Conservation (phyloP, 2,113 vertebrate genomes). For the Melanostigma gelatinosum region DNA sequence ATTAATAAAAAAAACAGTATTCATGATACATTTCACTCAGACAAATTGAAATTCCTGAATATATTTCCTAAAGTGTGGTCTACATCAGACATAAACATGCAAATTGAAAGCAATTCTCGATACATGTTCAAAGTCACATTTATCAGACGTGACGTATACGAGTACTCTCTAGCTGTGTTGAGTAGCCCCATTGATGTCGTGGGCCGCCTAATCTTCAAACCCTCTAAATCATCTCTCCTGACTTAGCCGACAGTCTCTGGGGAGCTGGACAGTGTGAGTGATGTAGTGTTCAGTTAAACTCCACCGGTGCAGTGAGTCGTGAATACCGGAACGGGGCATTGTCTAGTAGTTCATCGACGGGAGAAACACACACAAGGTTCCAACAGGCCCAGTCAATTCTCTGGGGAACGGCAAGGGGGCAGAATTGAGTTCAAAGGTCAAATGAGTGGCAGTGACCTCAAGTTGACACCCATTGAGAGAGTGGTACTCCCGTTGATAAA, state of each 20-base stretch:
- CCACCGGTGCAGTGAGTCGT: slow-evolving; percentile 49
- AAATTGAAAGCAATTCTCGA: neutral
- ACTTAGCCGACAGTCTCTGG: slow-evolving; percentile 28
- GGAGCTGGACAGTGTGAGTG: slow-evolving; percentile 43
- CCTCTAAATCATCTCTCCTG: slow-evolving; percentile 28
- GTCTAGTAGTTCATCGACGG: slow-evolving; percentile 50
- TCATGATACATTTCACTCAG: too few relatives aligned
- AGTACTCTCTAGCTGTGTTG: neutral
- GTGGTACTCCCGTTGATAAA: slow-evolving; percentile 41
- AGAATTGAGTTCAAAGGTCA: slow-evolving; percentile 61
- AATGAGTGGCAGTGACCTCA: slow-evolving; percentile 61
- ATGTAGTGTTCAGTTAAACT: slow-evolving; percentile 54
- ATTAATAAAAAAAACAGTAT: too few relatives aligned
- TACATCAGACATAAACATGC: too few relatives aligned
- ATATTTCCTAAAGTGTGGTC: too few relatives aligned
- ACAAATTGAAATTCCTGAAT: too few relatives aligned
- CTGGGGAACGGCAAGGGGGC: slow-evolving; percentile 19
- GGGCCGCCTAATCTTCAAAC: too few relatives aligned
- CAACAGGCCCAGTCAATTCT: slow-evolving; percentile 21
- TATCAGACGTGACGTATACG: too few relatives aligned
- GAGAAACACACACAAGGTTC: slow-evolving; percentile 32
- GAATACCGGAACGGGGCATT: slow-evolving; percentile 29
- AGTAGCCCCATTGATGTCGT: slow-evolving; percentile 3
- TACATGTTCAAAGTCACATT: neutral
- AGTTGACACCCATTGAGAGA: slow-evolving; percentile 55